These are phyloP conservation scores for Leptobrachium ailaonicum DNA, from an alignment of 2,113 vertebrate species.

Conservation along the genomic window DNA sequence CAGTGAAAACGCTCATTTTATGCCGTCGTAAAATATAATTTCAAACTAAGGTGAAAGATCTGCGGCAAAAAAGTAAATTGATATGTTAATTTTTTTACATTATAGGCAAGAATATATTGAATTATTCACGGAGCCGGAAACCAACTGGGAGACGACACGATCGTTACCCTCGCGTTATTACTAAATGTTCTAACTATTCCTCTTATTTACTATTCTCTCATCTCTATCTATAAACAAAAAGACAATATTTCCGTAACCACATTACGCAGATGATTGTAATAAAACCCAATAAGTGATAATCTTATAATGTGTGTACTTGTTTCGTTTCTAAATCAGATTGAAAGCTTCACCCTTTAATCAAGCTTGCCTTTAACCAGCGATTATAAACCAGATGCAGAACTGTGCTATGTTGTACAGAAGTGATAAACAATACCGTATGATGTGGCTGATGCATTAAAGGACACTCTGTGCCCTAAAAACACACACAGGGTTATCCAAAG, in stretches of 20 bases:
- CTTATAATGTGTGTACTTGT: neutral
- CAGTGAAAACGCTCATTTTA: no score
- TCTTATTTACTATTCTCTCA: neutral
- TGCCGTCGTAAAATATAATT: no score
- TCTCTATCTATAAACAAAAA: neutral
- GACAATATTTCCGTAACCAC: neutral
- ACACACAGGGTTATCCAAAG: no score
- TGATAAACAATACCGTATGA: no score
- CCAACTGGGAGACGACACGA: neutral
- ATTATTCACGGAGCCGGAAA: neutral
- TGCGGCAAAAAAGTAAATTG: no score
- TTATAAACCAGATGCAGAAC: neutral
- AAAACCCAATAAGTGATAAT: neutral
- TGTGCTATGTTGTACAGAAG: no score
- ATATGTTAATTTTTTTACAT: no score
- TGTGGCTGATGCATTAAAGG: no score
- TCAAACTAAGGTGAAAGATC: no score
- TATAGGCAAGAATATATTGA: no score
- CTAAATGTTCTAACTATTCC: neutral
- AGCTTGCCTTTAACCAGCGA: neutral
- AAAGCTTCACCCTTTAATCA: neutral
- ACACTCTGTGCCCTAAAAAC: no score
- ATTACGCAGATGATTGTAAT: neutral
- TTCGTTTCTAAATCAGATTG: neutral
- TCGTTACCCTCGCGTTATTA: neutral